Evolutionary conservation across 30 jellyfish, hydroid and myxozoan genomes (phyloP).

Genomic region (Aurelia aurita): DNA sequence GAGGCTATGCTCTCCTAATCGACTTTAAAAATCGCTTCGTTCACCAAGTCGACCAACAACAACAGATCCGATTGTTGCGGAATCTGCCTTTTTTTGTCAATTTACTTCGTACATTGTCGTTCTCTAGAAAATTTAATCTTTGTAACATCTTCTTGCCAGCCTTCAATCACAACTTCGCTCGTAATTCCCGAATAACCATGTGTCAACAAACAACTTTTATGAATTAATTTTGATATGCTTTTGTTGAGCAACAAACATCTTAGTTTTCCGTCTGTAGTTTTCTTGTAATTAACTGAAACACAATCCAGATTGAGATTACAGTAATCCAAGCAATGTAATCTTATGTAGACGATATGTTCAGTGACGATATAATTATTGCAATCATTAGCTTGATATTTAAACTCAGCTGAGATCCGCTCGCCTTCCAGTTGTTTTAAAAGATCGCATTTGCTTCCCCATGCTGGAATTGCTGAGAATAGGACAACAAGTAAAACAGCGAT

Average conservation of each 20-base stretch:
- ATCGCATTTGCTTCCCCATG: no score
- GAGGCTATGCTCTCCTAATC: no score
- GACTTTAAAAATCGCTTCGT: not conserved
- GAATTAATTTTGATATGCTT: constrained; percentile 5
- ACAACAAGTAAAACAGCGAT: no score
- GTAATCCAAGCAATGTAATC: constrained; percentile 38
- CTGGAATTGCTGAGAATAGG: no score
- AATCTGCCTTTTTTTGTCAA: not conserved
- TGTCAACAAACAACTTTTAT: constrained; percentile 3
- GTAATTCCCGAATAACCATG: not conserved
- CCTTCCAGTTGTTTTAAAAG: no score
- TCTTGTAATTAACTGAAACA: constrained; percentile 34
- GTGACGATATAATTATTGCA: no score
- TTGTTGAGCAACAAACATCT: constrained; percentile 15
- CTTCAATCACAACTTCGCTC: not conserved
- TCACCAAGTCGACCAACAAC: not conserved
- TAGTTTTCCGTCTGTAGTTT: not conserved
- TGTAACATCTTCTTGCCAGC: constrained; percentile 20
- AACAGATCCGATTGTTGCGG: not conserved
- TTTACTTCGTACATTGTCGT: not conserved
- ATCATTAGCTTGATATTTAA: no score
- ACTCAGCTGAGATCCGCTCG: no score
- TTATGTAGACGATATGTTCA: not conserved
- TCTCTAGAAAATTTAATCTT: not conserved
- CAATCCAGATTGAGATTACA: constrained; percentile 32